Conservation (phyloP, 1,140 invertebrate species). For the Paraescarpia echinospica region DNA sequence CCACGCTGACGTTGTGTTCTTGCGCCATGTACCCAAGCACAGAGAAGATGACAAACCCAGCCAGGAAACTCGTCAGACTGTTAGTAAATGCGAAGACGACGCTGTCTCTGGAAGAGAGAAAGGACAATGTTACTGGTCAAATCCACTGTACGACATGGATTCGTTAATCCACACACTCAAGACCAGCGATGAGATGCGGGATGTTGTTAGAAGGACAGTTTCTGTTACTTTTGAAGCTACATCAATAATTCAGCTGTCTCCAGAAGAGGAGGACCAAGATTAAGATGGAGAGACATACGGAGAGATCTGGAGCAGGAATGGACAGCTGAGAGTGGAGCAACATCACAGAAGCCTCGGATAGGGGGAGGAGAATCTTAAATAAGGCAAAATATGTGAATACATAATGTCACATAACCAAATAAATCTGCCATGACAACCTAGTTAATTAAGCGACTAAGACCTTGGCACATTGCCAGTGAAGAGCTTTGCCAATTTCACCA, state of each 20-base stretch:
- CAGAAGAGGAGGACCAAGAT: too few species aligned
- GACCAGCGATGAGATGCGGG: too few species aligned
- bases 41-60: constrained; percentile 55
- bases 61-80: constrained; percentile 52
- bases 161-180: too few species aligned
- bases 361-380: too few species aligned
- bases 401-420: neutral
- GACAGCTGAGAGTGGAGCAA: too few species aligned
- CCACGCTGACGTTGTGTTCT: constrained; percentile 42
- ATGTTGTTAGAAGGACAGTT: too few species aligned
- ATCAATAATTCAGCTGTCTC: too few species aligned
- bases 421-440: neutral
- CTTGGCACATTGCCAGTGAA: neutral
- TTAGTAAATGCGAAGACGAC: constrained; percentile 49
- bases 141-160: neutral
- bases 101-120: constrained; percentile 41
- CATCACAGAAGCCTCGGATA: too few species aligned
- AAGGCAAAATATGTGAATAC: too few species aligned
- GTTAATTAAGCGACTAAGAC: neutral
- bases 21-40: constrained; percentile 56
- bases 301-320: too few species aligned
- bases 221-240: neutral
- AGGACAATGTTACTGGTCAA: neutral
- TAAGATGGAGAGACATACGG: too few species aligned
- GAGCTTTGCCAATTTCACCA: neutral